Conservation (phyloP, 2,888 invertebrate species). For the Aphodius sticticus region DNA sequence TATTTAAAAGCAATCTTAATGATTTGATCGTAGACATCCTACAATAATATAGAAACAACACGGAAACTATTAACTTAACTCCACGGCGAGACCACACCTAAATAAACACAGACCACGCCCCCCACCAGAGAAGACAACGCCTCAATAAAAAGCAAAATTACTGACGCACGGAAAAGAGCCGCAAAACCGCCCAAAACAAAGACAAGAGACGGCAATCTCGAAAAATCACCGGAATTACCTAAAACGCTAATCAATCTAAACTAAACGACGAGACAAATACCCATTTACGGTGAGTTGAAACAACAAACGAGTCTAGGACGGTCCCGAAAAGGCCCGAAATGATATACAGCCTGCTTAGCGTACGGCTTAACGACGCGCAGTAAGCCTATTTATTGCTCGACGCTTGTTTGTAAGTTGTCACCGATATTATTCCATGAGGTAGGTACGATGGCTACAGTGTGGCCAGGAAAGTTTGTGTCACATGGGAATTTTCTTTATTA, state of each 20-base stretch:
- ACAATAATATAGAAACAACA: not conserved
- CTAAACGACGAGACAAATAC: slow-evolving; percentile 27
- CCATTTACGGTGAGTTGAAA: slow-evolving; percentile 51
- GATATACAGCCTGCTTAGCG: slow-evolving; percentile 57
- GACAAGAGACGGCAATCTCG: not conserved
- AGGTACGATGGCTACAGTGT: slow-evolving; percentile 13
- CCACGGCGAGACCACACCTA: not conserved
- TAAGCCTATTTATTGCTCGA: slow-evolving; percentile 52
- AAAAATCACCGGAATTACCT: not conserved
- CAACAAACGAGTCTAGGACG: slow-evolving; percentile 48
- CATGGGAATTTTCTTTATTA: too few relatives aligned
- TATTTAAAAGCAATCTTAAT: not conserved
- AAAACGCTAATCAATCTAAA: not conserved
- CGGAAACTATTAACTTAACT: not conserved
- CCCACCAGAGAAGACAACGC: not conserved
- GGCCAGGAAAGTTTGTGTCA: too few relatives aligned
- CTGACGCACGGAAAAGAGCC: not conserved
- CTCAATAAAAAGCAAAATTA: not conserved
- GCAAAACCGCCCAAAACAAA: not conserved
- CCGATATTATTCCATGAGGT: slow-evolving; percentile 49
- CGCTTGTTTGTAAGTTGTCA: slow-evolving; percentile 58
- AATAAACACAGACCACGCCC: not conserved
- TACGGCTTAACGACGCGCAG: slow-evolving; percentile 48
- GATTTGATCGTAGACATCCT: not conserved
- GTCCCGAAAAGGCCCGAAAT: slow-evolving; percentile 49